These are phyloP conservation scores for Temnopleurus reevesii DNA, from an alignment of 53 echinoderm and acorn worm species.

Conservation along the genomic window DNA sequence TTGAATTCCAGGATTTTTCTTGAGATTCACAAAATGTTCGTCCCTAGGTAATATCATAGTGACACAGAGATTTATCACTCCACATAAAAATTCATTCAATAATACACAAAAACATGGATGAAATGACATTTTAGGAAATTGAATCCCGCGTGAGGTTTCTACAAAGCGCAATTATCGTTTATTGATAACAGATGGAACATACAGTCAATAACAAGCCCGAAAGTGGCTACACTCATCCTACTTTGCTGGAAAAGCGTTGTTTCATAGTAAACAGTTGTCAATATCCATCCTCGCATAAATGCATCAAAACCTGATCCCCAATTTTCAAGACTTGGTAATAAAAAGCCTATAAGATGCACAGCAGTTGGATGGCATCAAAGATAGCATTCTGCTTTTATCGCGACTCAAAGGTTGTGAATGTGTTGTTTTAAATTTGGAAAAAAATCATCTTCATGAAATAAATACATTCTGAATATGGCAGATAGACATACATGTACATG, in stretches of 20 bases:
- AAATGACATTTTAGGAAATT: not conserved
- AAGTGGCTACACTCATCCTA: not conserved
- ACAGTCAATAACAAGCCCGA: not conserved
- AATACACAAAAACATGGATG: not conserved
- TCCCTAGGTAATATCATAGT: not conserved
- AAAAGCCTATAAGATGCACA: no score
- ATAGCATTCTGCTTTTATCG: no score
- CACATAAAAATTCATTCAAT: not conserved
- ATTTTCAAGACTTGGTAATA: not conserved
- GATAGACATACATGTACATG: no score
- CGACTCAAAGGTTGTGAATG: no score
- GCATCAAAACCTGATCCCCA: not conserved
- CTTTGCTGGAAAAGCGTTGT: not conserved
- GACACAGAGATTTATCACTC: not conserved
- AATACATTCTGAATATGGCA: no score
- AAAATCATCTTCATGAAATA: no score
- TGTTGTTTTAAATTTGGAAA: no score
- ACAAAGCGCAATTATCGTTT: constrained; percentile 2
- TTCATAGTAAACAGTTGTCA: not conserved
- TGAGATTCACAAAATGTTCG: not conserved
- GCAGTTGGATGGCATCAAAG: no score
- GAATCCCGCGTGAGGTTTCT: not conserved
- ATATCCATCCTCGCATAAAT: not conserved
- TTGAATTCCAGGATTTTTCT: no score
- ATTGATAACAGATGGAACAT: constrained; percentile 9